phyloP scores from a whole-genome alignment of 2,888 invertebrate genomes.

The Dysmachus trigonus region DNA sequence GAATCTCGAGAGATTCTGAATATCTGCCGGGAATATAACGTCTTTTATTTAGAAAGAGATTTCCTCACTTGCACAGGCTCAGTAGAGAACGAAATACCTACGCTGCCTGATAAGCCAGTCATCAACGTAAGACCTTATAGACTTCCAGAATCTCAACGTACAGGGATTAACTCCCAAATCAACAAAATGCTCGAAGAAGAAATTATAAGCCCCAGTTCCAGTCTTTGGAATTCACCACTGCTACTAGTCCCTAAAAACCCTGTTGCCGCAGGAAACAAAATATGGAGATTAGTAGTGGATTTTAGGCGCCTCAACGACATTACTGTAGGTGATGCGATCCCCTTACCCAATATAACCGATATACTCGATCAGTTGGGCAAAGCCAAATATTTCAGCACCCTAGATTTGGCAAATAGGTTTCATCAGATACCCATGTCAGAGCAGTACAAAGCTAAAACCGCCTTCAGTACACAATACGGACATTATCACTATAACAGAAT shows the following conservation, averaged over 20 bases:
- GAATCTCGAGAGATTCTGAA: too few species aligned
- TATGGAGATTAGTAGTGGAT: too few species aligned
- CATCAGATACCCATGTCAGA: not conserved
- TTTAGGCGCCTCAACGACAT: not conserved
- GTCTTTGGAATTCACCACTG: not conserved
- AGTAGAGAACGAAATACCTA: not conserved
- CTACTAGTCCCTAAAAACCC: too few species aligned
- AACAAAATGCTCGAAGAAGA: not conserved
- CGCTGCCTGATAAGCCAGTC: not conserved
- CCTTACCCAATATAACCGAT: not conserved
- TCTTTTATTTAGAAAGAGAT: not conserved
- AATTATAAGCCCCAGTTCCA: not conserved
- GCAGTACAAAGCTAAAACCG: not conserved
- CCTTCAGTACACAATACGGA: not conserved
- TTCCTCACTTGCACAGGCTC: not conserved
- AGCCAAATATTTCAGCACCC: too few species aligned
- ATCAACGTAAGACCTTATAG: not conserved
- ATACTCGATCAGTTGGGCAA: too few species aligned
- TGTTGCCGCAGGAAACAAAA: too few species aligned
- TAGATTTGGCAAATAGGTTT: not conserved
- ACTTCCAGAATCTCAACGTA: not conserved
- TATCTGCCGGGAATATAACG: not conserved
- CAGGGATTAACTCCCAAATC: not conserved
- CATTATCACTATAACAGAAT: slow-evolving; percentile 47
- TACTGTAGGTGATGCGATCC: too few species aligned